Evolutionary conservation across 2,888 invertebrate species (phyloP), one percentile per base, ranked within the genome.

Genomic region (Xestoiulus laeticollis): DNA sequence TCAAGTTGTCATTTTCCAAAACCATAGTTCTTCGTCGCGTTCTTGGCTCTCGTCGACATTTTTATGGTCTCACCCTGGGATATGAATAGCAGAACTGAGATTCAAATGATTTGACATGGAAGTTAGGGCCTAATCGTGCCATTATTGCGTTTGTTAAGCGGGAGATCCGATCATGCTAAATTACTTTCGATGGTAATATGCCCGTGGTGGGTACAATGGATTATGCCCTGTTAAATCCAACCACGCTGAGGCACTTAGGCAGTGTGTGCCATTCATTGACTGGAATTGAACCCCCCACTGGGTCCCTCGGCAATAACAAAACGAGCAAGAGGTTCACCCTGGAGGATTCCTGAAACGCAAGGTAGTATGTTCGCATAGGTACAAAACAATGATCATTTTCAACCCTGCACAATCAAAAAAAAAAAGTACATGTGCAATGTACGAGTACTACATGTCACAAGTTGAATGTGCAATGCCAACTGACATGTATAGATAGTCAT

Each of bases 121-220:
- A 68, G 68, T 26, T 26, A 10, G 1, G 68, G 68, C 68, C 68
- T 68, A 68, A 68, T 68, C 68, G 5, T 12, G 68, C 26, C 68
- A 68, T 68, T 68, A 68, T 68, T 68, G 68, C 68, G 68, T 68
- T 68, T 68, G 68, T 59, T 59, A 59, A 59, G 59, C 59, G n/a
- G 59, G 22, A 59, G 59, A 68, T 68, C 68, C 68, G 68, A 68
- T 68, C 68, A 68, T 68, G 68, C 68, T 68, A 68, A 68, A 68
- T 68, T 68, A 68, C 68, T 68, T 68, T 26, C 59, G 59, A 59
- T 59, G 26, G 68, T 68, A 68, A 68, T 26, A 68, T 68, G 68
- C 68, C 68, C 68, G 68, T 26, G 68, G 68, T 68, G 68, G 68
- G 68, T n/a, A 68, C 68, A 68, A 68, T 68, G 68, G 68, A 26